Base-by-base conservation (phyloP, 2,113 vertebrate genomes). In the Brienomyrus brachyistius region DNA sequence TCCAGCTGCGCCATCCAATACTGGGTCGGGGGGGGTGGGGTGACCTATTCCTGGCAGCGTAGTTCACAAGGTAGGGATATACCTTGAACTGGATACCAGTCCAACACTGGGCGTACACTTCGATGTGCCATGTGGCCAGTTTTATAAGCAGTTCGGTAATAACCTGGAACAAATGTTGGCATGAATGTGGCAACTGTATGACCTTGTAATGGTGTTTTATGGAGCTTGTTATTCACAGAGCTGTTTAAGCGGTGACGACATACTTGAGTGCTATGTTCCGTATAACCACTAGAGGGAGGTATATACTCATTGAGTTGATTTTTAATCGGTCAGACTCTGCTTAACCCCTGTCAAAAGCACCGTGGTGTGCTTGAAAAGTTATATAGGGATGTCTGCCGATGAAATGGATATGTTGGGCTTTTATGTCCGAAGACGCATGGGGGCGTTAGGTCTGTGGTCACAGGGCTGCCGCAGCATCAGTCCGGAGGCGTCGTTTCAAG, bases 231-330 rank as follows among this genome's bases (percentile, higher is more conserved):
- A 11, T 27, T 66, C 62, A 66, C n/a, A 10, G 59, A 66, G 9
- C 62, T 13, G 62, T 21, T 45, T 83, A 23, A 40, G 17, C 40
- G 50, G n/a, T 40, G 43, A 13, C 11, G 3, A 74, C 62, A 77
- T 11, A 31, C 45, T 70, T 87, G n/a, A 51, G 11, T 23, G 56
- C 43, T 31, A 19, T 19, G 48, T 6, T 35, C 70, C 27, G 0
- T 88, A 11, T 90, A 0, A 51, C 89, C 91, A 90, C 91, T 88
- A 84, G 91, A 88, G 82, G 91, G 91, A 86, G 82, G 50, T 13
- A 51, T 45, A 70, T 59, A 83, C 66, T 51, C 4, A 52, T n/a
- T 27, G 48, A 51, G 48, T 86, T 27, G 48, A 51, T 86, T 86
- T 86, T 62, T 3, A 84, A 11, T 45, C 43, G 2, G 15, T 47